phyloP scores from a whole-genome alignment of 2,888 invertebrate species.

The Gisinianus flammeolus region DNA sequence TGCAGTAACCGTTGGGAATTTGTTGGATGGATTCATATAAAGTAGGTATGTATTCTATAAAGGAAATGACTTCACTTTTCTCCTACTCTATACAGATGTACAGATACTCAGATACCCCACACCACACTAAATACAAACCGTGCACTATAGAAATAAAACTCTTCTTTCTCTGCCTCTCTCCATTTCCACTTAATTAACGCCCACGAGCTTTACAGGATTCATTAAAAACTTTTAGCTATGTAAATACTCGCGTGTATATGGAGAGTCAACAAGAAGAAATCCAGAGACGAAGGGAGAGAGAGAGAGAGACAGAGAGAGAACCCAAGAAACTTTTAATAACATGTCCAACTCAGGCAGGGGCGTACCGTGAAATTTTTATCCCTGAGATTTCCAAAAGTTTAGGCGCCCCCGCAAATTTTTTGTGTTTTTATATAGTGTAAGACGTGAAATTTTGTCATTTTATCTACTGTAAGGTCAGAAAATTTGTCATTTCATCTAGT shows the following conservation, averaged over 20 bases:
- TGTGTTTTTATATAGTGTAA: too few relatives aligned
- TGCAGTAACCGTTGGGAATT: too few relatives aligned
- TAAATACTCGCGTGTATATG: slow-evolving; percentile 15
- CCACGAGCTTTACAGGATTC: slow-evolving; percentile 24
- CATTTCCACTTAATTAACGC: slow-evolving; percentile 29
- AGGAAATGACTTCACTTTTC: neutral
- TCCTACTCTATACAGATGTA: too few relatives aligned
- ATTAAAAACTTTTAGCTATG: slow-evolving; percentile 30
- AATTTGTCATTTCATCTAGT: too few relatives aligned
- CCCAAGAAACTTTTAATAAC: slow-evolving; percentile 24
- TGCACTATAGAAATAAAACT: slow-evolving; percentile 6
- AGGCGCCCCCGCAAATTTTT: too few relatives aligned
- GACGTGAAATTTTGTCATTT: too few relatives aligned
- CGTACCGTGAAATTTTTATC: too few relatives aligned
- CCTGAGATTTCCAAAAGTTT: too few relatives aligned
- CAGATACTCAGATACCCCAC: too few relatives aligned
- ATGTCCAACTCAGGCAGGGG: slow-evolving; percentile 18
- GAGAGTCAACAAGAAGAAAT: neutral
- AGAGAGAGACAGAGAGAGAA: neutral
- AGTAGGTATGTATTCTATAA: too few relatives aligned
- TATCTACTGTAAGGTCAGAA: too few relatives aligned
- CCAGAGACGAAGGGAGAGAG: neutral
- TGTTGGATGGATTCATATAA: too few relatives aligned
- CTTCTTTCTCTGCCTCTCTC: neutral
- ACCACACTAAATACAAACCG: neutral